Evolutionary conservation across 2,113 vertebrate genomes (phyloP).

Genomic region (Tretioscincus oriximinensis): DNA sequence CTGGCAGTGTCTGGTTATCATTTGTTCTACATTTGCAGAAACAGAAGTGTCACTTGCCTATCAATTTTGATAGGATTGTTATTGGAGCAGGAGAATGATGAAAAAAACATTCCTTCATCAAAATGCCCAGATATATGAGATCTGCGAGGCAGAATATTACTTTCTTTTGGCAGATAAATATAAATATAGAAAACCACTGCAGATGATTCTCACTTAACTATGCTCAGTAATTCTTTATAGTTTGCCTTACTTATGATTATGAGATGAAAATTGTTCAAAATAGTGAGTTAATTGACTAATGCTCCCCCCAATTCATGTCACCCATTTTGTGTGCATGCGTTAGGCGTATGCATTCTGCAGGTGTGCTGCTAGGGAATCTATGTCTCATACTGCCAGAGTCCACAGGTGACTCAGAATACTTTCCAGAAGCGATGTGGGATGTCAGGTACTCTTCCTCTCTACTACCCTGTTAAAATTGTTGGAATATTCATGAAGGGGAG

Average conservation of each 20-base stretch:
- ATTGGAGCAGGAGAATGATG: too few relatives aligned
- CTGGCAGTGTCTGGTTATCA: too few relatives aligned
- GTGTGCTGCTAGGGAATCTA: slow-evolving; percentile 37
- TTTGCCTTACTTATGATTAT: slow-evolving; percentile 23
- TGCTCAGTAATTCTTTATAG: slow-evolving; percentile 7
- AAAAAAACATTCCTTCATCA: too few relatives aligned
- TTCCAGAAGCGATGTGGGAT: slow-evolving; percentile 39
- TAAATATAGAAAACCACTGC: too few relatives aligned
- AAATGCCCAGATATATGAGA: too few relatives aligned
- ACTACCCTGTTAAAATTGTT: slow-evolving; percentile 72
- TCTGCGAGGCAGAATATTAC: too few relatives aligned
- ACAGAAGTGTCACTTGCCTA: too few relatives aligned
- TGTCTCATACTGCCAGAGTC: slow-evolving; percentile 42
- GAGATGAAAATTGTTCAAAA: slow-evolving; percentile 27
- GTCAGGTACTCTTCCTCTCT: slow-evolving; percentile 45
- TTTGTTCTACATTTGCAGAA: too few relatives aligned
- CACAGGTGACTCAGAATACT: slow-evolving; percentile 48
- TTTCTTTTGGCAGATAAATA: too few relatives aligned
- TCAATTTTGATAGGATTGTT: too few relatives aligned
- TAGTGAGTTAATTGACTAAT: slow-evolving; percentile 1
- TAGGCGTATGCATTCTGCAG: slow-evolving; percentile 23
- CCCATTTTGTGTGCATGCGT: slow-evolving; percentile 2
- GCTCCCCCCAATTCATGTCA: neutral
- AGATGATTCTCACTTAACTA: neutral
- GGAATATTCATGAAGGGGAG: slow-evolving; percentile 86